phyloP scores from a whole-genome alignment of 2,797 vertebrate species.

The Cynodonichthys magdalenae region DNA sequence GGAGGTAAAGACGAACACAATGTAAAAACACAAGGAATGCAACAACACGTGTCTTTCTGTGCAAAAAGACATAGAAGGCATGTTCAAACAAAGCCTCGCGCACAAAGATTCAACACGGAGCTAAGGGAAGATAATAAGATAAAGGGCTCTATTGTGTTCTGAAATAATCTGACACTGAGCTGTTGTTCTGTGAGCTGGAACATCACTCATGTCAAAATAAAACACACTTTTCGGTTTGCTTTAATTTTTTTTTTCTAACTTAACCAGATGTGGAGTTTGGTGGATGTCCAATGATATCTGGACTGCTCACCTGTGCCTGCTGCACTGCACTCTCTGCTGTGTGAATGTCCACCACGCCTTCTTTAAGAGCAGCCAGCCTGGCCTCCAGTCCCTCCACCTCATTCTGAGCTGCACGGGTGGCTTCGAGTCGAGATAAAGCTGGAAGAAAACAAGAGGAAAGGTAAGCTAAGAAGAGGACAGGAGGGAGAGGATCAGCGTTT shows the following conservation, averaged over 20 bases:
- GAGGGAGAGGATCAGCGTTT: not conserved
- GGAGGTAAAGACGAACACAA: slow-evolving; percentile 40
- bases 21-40: slow-evolving; percentile 22
- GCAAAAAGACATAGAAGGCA: slow-evolving; percentile 21
- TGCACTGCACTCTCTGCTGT: slow-evolving; percentile 82
- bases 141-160: slow-evolving; percentile 54
- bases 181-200: slow-evolving; percentile 8
- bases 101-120: slow-evolving; percentile 35
- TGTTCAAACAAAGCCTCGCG: slow-evolving; percentile 11
- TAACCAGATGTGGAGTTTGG: not conserved
- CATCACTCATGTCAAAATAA: slow-evolving; percentile 3
- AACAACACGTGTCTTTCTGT: slow-evolving; percentile 16
- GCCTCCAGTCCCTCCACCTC: slow-evolving; percentile 79
- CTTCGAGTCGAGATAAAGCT: slow-evolving; percentile 80
- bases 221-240: not conserved
- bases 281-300: no score
- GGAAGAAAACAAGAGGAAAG: slow-evolving; percentile 7
- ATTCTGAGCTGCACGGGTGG: slow-evolving; percentile 34
- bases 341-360: slow-evolving; percentile 61
- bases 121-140: slow-evolving; percentile 44
- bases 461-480: not conserved
- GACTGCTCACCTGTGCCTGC: slow-evolving; percentile 83
- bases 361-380: slow-evolving; percentile 66
- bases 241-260: not conserved
- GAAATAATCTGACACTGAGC: slow-evolving; percentile 22